Evolutionary conservation across 2,113 vertebrate genomes (phyloP).

Genomic region (Apodemus sylvaticus): DNA sequence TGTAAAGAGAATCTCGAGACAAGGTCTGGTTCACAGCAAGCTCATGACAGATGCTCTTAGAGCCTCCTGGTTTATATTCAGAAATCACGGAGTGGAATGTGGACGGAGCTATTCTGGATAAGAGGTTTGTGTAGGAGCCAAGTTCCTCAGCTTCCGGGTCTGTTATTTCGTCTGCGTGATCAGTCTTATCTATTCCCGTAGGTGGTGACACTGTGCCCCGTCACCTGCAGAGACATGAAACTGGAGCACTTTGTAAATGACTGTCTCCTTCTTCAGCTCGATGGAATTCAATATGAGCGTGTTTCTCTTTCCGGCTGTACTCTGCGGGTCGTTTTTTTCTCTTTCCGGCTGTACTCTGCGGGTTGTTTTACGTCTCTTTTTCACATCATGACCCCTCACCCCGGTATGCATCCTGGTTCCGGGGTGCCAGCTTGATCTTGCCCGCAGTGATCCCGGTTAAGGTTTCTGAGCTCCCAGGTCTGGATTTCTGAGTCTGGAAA

Average conservation of each 20-base stretch:
- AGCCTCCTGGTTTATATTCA: background rate
- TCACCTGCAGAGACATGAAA: background rate
- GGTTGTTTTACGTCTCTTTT: background rate
- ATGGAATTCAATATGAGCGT: background rate
- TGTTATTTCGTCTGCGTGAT: background rate
- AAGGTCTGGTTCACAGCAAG: background rate
- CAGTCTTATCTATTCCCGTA: background rate
- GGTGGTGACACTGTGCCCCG: background rate
- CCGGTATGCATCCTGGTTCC: background rate
- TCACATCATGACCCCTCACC: background rate
- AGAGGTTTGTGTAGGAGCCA: background rate
- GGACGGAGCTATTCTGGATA: background rate
- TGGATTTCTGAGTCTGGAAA: conserved; percentile 12
- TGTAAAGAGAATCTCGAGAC: background rate
- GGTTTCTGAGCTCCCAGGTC: conserved; percentile 12
- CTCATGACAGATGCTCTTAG: background rate
- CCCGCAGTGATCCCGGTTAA: background rate
- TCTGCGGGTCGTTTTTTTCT: too few species aligned
- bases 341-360: background rate
- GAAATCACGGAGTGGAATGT: background rate
- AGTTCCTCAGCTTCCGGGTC: background rate
- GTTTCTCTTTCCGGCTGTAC: too few species aligned
- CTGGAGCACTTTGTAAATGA: background rate
- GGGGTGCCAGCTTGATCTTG: background rate
- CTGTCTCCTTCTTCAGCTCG: background rate